Conservation (phyloP, 2,797 vertebrate species). For the Poecilia velifera region DNA sequence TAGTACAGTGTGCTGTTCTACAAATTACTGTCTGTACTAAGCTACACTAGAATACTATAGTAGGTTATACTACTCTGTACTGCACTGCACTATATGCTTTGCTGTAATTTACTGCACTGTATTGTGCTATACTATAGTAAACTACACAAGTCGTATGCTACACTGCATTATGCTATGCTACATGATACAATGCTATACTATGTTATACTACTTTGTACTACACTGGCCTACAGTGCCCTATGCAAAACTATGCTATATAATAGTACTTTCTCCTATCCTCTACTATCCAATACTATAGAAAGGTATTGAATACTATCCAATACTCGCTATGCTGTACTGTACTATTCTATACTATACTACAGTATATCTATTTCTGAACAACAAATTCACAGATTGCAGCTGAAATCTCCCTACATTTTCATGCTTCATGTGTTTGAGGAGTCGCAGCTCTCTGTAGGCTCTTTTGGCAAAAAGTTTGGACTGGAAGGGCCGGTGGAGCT, state of each 20-base stretch:
- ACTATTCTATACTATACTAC: background rate
- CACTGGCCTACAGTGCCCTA: background rate
- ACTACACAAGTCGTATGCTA: background rate
- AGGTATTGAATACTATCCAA: too few relatives aligned
- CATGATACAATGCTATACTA: background rate
- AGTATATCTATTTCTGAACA: background rate
- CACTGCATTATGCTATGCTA: background rate
- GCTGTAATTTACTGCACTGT: background rate
- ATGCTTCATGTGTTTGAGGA: conserved; percentile 95
- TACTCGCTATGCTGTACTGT: too few relatives aligned
- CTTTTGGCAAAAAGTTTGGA: conserved; percentile 93
- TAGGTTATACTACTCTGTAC: too few relatives aligned
- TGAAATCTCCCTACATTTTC: conserved; percentile 85
- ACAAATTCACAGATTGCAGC: background rate
- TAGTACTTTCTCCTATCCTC: background rate
- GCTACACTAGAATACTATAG: background rate
- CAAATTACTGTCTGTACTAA: too few relatives aligned
- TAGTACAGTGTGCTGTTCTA: background rate
- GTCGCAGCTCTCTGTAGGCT: conserved; percentile 90
- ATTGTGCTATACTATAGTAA: background rate
- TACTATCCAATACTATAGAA: background rate
- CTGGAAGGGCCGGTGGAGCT: conserved; percentile 93
- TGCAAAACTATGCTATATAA: background rate
- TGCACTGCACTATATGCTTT: background rate
- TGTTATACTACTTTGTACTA: background rate